Conservation (phyloP, 1,140 invertebrate genomes). For the Macrotrachela quadricornifera region DNA sequence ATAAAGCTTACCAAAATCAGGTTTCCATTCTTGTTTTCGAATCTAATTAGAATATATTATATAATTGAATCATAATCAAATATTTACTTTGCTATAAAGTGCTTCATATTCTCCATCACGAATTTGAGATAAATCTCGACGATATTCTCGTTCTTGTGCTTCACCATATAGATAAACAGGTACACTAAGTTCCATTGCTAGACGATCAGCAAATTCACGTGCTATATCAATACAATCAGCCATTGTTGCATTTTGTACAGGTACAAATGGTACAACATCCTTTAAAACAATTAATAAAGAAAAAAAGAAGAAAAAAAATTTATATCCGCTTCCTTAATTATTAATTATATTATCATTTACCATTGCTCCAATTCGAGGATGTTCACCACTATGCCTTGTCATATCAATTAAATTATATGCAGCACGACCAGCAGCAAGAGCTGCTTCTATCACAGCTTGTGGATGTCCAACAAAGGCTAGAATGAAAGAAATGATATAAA, state of each 20-base stretch:
- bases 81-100: constrained; percentile 20
- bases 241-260: constrained; percentile 14
- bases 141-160: constrained; percentile 31
- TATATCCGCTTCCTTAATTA: no score
- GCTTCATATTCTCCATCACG: constrained; percentile 40
- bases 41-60: background rate
- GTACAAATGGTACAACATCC: constrained; percentile 9
- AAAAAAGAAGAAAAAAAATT: no score
- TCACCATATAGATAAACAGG: constrained; percentile 40
- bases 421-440: constrained; percentile 33
- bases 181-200: constrained; percentile 34
- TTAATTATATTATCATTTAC: constrained; percentile 10
- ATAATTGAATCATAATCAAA: constrained; percentile 5
- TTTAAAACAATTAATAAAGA: no score
- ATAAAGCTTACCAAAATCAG: constrained; percentile 11
- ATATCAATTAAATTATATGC: constrained; percentile 39
- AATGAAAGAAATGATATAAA: no score
- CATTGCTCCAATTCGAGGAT: constrained; percentile 39
- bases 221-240: constrained; percentile 39
- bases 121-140: constrained; percentile 37
- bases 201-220: constrained; percentile 32
- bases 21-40: no score
- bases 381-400: constrained; percentile 38
- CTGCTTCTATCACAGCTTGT: constrained; percentile 35
- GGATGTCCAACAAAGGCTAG: constrained; percentile 38